Base-by-base conservation (phyloP, 2,797 vertebrate species). In the Staurois parvus region DNA sequence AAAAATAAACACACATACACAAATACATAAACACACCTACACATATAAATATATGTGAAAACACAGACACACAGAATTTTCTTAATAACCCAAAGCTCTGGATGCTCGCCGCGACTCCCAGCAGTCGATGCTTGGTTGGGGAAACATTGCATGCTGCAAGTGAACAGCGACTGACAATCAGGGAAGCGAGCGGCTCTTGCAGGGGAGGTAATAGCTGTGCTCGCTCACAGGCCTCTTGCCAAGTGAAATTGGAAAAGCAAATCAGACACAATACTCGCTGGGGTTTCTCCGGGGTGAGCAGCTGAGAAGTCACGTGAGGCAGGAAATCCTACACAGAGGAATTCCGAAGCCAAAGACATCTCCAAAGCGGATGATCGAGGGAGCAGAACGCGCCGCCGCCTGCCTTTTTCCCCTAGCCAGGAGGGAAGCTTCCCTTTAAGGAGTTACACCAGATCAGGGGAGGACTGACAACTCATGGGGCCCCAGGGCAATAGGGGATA, bases 171-270 rank as follows among this genome's bases (percentile, higher is more conserved):
- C 48, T 19, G 48, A 52, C 48, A 82, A 74, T 82, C 52, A 59
- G 21, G 40, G 59, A 73, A 64, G 80, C 32, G 28, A 73, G 62
- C 26, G 56, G n/a, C 52, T 62, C 59, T 74, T 34, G 42, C 70
- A 42, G 17, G 8, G 32, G 62, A 82, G 40, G 70, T 40, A 72
- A 81, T 56, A 45, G 80, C 69, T 66, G 34, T 56, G 37, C 32
- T 74, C 29, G 48, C 19, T 42, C 52, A 45, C n/a, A 40, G 45
- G 52, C 32, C 48, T 40, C 70, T 52, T 73, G 69, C 79, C 67
- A 81, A 81, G 45, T 72, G 72, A 42, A 82, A 82, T 74, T 82
- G 80, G 80, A 82, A 32, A 73, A 21, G 80, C 80, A 59, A 26
- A 52, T 66, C 70, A 62, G 32, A n/a, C 72, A 67, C 66, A 67